Base-by-base conservation (phyloP, 2,113 vertebrate genomes). In the Setophaga coronata region DNA sequence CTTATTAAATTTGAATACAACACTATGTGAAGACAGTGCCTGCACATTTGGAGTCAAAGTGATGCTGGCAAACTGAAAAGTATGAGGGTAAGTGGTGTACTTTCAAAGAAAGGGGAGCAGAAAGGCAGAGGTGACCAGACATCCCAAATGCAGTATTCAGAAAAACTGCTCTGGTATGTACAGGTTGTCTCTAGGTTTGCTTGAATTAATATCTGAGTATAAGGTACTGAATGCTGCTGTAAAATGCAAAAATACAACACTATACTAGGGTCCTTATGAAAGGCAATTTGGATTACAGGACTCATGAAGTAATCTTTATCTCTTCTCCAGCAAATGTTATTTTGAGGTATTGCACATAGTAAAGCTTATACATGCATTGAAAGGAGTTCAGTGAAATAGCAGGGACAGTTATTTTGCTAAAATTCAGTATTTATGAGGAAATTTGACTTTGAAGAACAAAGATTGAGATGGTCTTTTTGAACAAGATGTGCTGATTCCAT, bases 51-150 rank as follows among this genome's bases (percentile, higher is more conserved):
- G 38, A 28, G 12, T 58, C 26, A 50, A 53, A 72, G 28, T 18
- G 4, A 6, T 38, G 9, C 14, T 67, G 28, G 57, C 16, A 66
- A 77, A 53, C 8, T 26, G 10, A 23, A 53, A 76, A 58, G 6
- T 23, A 3, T 14, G 5, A 5, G 12, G 11, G 3, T 6, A 64
- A 64, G 7, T 3, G 1, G 12, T 9, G 3, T 24, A 33, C 1
- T 62, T 0, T 40, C 25, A 36, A 14, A 26, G 40, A 42, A 56
- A 45, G 4, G 12, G 2, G 6, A 45, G 1, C 20, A 31, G 7
- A 18, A 53, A 57, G 40, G 15, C 11, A 87, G n/a, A 76, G 23
- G 21, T 48, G 57, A 57, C 29, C 14, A 66, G 18, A 28, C 34
- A 40, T 36, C 19, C 10, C 31, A 26, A 26, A 28, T 15, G 23